phyloP scores from a whole-genome alignment of 2,888 invertebrate species.

The Drosophila robusta region DNA sequence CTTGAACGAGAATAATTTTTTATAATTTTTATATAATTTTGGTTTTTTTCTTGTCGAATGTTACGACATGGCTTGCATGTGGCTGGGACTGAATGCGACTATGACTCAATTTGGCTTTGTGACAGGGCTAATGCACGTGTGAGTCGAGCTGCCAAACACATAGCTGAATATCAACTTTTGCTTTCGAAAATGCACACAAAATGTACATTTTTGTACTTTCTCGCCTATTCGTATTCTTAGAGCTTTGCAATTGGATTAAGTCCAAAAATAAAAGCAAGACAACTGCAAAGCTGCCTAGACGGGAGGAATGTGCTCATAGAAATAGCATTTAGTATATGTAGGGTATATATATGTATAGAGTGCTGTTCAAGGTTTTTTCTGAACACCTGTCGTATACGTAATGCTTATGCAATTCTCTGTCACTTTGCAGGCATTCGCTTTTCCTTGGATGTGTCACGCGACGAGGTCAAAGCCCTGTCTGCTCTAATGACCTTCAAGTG shows the following conservation, averaged over 20 bases:
- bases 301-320: constrained; percentile 21
- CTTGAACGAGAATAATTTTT: not conserved
- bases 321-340: constrained; percentile 1
- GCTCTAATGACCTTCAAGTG: constrained; percentile 94
- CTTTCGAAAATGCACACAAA: constrained; percentile 50
- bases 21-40: not conserved
- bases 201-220: constrained; percentile 46
- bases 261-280: constrained; percentile 57
- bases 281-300: constrained; percentile 10
- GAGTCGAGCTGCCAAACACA: constrained; percentile 4
- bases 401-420: constrained; percentile 53
- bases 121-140: constrained; percentile 39
- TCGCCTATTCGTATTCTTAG: constrained; percentile 23
- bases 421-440: constrained; percentile 88
- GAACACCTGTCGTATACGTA: constrained; percentile 68
- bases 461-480: constrained; percentile 92
- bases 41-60: constrained; percentile 3
- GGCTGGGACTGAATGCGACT: not conserved
- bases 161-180: constrained; percentile 55
- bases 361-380: constrained; percentile 47
- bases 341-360: constrained; percentile 1
- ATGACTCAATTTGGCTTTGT: constrained; percentile 33
- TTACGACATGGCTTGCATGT: constrained; percentile 21
- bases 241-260: constrained; percentile 57
- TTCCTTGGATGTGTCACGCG: constrained; percentile 88